Evolutionary conservation across 2,888 invertebrate species (phyloP), one percentile per base, ranked within the genome.

Genomic region (Eristalis arbustorum): DNA sequence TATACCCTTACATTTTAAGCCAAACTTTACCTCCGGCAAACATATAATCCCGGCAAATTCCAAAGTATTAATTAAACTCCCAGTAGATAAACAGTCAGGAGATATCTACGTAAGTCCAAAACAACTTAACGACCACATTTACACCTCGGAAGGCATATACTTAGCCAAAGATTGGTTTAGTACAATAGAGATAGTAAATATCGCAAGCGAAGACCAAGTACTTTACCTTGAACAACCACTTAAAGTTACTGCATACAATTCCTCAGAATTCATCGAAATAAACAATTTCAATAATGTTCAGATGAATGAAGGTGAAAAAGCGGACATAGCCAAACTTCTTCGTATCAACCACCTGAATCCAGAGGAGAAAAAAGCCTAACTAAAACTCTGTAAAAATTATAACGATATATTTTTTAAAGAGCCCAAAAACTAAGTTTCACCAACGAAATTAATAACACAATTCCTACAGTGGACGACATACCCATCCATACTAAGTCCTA

Each of bases 181-280:
- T 49, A 28, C 13, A 22, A 37, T 81, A 37, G 80, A 81, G 68
- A 49, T 74, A 23, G 49, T 13, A 10, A 74, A 81, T 25, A 49
- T 22, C 11, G 66, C 66, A 18, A 3, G 28, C 34, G 28, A 28
- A 3, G 37, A 80, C 10, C 14, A 66, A 40, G 56, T 13, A 18
- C 40, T 72, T 5, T 63, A 63, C 34, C 14, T 78, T n/a, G 71
- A 71, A 72, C 37, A 71, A 56, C 66, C 57, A 31, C 23, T 78
- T 6, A 63, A 42, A 49, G 72, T 64, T 0, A n/a, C 25, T 34
- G 40, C 40, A 2, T 40, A 49, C 31, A 6, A 31, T 34, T 69
- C 57, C 4, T 22, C 56, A 28, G 4, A 69, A 34, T 72, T 61
- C 11, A 23, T 31, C 8, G 61, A 72, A 62, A 62, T 72, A 6